phyloP scores from a whole-genome alignment of 1,140 invertebrate genomes.

The Colletes gigas region DNA sequence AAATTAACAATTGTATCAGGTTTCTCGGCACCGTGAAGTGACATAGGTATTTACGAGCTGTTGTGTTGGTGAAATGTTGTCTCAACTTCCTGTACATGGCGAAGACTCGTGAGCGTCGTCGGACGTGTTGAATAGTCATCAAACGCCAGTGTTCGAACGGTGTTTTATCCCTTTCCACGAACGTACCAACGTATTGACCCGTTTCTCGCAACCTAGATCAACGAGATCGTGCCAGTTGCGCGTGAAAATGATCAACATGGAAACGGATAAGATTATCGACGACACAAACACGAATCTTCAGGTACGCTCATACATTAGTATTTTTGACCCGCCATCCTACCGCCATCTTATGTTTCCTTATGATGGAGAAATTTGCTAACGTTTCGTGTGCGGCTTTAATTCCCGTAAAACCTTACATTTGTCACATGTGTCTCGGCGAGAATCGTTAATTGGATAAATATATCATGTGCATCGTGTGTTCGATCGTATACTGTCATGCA shows the following conservation, averaged over 20 bases:
- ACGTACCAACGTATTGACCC: background rate
- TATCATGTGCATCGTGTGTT: background rate
- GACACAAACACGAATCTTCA: slow-evolving; percentile 83
- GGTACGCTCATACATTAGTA: slow-evolving; percentile 73
- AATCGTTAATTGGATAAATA: background rate
- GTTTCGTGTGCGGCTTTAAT: slow-evolving; percentile 13
- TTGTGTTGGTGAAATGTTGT: slow-evolving; percentile 67
- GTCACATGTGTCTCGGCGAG: background rate
- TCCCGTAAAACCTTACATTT: background rate
- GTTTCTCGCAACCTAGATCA: background rate
- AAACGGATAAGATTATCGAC: slow-evolving; percentile 85
- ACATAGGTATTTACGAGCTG: slow-evolving; percentile 62
- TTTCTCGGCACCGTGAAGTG: slow-evolving; percentile 33
- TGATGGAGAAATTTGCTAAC: slow-evolving; percentile 42
- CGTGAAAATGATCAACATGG: slow-evolving; percentile 84
- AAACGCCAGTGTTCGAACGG: slow-evolving; percentile 25
- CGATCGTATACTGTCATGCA: background rate
- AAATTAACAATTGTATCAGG: slow-evolving; percentile 14
- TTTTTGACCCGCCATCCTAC: slow-evolving; percentile 59
- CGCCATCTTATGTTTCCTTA: slow-evolving; percentile 71
- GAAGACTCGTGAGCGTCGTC: slow-evolving; percentile 65
- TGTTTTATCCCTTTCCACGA: slow-evolving; percentile 21
- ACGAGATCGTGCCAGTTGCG: slow-evolving; percentile 30
- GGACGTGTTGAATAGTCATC: slow-evolving; percentile 52
- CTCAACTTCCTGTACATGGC: slow-evolving; percentile 69